Base-by-base conservation (phyloP, 2,888 invertebrate species). In the Anthophora plumipes region DNA sequence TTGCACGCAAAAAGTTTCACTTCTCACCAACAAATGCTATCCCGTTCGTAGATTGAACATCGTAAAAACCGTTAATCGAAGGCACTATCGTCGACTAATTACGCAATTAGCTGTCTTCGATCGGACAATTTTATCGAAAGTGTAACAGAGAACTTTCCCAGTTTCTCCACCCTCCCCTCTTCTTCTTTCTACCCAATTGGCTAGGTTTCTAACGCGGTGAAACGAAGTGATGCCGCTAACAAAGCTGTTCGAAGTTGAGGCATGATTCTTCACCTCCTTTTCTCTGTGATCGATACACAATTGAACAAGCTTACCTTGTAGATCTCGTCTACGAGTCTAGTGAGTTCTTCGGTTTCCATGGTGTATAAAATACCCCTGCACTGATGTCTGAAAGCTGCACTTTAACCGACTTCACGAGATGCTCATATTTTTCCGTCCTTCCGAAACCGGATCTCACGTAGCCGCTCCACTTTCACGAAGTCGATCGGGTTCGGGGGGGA, bases 341-440 rank as follows among this genome's bases (percentile, higher is more conserved):
- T 97, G 90, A 97, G 96, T 94, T 97, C 97, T 94, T 98, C 97
- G 91, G 97, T 97, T 95, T 98, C 97, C 96, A 97, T 95, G 88
- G 87, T 90, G 76, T 73, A 80, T n/a, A n/a, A n/a, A n/a, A n/a
- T 70, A 85, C 86, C 84, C 83, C 83, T 85, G 78, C 80, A n/a
- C n/a, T n/a, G 83, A 78, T 86, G 82, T 80, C 83, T 86, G 67
- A 85, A 80, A 87, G 88, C 85, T 87, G 87, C 76, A 72, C 81
- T 85, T 83, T 63, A 74, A 80, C 80, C 83, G 87, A 85, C 89
- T 91, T 92, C 89, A 91, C 91, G 88, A 89, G 85, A 89, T 90
- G 89, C 86, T 89, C 92, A 92, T 92, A 91, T 90, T 91, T 91
- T 90, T 88, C 84, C 85, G 84, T 82, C 81, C 82, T 86, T 81